These are phyloP conservation scores for Microcebus lehilahytsara DNA, from an alignment of 2,113 vertebrate species.

Conservation along the genomic window DNA sequence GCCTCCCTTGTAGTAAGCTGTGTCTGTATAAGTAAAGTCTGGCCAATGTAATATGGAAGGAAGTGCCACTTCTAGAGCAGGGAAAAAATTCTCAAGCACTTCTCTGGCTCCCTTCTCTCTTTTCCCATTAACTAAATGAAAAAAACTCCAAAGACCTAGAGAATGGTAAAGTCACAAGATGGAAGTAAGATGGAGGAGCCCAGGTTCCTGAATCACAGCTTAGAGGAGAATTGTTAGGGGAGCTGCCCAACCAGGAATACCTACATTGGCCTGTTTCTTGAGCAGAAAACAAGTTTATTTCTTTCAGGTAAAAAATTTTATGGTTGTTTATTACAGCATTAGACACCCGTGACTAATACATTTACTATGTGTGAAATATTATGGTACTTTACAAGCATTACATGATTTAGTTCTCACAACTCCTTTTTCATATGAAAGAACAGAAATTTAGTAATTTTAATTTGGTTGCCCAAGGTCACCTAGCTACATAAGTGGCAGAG, in stretches of 20 bases:
- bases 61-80: not conserved
- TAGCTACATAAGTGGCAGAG: not conserved
- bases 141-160: not conserved
- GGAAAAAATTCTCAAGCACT: not conserved
- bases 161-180: not conserved
- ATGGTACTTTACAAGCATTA: not conserved
- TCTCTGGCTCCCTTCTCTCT: not conserved
- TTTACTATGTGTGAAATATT: not conserved
- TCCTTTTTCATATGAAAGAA: not conserved
- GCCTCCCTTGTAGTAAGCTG: not conserved
- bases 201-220: not conserved
- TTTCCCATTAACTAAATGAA: not conserved
- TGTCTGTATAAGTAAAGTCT: not conserved
- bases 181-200: not conserved
- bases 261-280: not conserved
- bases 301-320: not conserved
- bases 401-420: not conserved
- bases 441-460: not conserved
- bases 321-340: not conserved
- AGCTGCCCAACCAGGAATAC: not conserved
- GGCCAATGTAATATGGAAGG: not conserved
- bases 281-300: not conserved
- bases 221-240: not conserved
- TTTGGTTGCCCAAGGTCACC: not conserved
- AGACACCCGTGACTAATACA: not conserved